These are phyloP conservation scores for Cyprinodon tularosa DNA, from an alignment of 2,113 vertebrate genomes.

Conservation along the genomic window DNA sequence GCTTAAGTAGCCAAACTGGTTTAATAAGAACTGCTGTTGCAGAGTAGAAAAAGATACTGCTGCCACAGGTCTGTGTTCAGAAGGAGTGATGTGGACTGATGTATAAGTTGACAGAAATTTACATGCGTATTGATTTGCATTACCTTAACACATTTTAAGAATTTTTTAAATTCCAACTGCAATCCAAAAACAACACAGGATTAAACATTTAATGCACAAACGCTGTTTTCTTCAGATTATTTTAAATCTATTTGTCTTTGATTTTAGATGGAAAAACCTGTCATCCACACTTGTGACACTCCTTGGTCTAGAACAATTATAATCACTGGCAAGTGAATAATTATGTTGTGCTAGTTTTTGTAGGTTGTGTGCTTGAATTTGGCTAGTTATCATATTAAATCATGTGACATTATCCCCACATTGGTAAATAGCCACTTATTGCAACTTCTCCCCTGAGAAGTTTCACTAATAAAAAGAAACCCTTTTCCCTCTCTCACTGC, in stretches of 20 bases:
- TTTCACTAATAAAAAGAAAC: too few relatives aligned
- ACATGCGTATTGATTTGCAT: background rate
- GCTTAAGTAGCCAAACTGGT: conserved; percentile 58
- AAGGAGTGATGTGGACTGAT: conserved; percentile 11
- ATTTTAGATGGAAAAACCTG: too few relatives aligned
- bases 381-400: too few relatives aligned
- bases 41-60: conserved; percentile 27
- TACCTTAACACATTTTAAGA: background rate
- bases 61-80: conserved; percentile 9
- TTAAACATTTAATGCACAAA: background rate
- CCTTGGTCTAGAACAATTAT: too few relatives aligned
- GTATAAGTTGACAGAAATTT: background rate
- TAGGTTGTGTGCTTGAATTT: too few relatives aligned
- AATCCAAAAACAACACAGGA: background rate
- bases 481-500: too few relatives aligned
- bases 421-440: too few relatives aligned
- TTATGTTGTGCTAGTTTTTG: too few relatives aligned
- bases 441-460: too few relatives aligned
- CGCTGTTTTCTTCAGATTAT: background rate
- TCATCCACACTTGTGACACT: too few relatives aligned
- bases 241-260: background rate
- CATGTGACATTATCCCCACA: too few relatives aligned
- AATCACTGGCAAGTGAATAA: too few relatives aligned
- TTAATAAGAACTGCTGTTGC: conserved; percentile 41
- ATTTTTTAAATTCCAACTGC: background rate